These are phyloP conservation scores for Pristionchus pacificus DNA, from an alignment of 1,140 invertebrate species.

Conservation along the genomic window DNA sequence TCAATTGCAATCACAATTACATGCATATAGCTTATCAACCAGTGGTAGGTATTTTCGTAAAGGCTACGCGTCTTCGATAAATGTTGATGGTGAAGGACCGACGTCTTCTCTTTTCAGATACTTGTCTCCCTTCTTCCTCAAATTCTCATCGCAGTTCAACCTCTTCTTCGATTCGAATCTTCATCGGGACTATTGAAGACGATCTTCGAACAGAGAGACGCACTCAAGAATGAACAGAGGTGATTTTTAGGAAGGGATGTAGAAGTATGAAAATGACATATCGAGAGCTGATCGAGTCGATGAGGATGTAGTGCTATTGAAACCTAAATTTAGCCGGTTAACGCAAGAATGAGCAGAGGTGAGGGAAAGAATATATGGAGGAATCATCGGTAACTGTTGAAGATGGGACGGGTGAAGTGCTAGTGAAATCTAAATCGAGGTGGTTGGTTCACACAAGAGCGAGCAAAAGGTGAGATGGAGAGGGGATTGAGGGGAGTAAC, in stretches of 20 bases:
- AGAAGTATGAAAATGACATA: neutral
- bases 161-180: constrained; percentile 20
- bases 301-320: neutral
- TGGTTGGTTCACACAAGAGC: too few species aligned
- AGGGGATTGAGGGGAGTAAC: too few species aligned
- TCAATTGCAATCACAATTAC: too few species aligned
- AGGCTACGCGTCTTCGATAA: too few species aligned
- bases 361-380: neutral
- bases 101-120: neutral
- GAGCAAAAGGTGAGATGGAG: too few species aligned
- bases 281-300: neutral
- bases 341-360: neutral
- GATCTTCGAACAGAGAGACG: constrained; percentile 8
- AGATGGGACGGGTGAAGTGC: too few species aligned
- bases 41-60: too few species aligned
- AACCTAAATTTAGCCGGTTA: neutral
- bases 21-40: too few species aligned
- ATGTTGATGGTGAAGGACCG: too few species aligned
- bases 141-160: constrained; percentile 21
- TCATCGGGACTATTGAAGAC: constrained; percentile 11
- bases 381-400: too few species aligned
- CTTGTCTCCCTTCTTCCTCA: constrained; percentile 22
- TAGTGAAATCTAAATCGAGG: too few species aligned
- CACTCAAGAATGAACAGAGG: constrained; percentile 9
- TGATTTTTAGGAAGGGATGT: neutral